Evolutionary conservation across 2,113 vertebrate species (phyloP).

Genomic region (Python bivittatus): DNA sequence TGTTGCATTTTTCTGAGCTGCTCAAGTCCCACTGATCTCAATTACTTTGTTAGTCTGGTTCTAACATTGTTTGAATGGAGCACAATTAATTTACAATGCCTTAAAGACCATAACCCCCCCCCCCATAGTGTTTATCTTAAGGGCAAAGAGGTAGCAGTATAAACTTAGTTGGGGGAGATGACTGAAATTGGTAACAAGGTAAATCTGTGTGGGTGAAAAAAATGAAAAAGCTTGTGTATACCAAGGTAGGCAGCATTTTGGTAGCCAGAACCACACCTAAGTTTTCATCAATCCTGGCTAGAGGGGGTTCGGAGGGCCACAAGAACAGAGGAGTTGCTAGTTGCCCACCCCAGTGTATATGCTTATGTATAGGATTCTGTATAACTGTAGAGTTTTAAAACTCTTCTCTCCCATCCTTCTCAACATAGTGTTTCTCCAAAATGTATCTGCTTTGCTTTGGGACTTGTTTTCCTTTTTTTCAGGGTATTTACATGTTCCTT

Average conservation of each 20-base stretch:
- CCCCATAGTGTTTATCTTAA: not conserved
- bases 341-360: not conserved
- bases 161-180: not conserved
- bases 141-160: not conserved
- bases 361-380: not conserved
- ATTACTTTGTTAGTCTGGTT: not conserved
- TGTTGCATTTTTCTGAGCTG: not conserved
- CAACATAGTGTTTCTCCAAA: not conserved
- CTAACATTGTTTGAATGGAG: not conserved
- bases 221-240: not conserved
- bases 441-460: not conserved
- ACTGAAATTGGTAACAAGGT: not conserved
- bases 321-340: not conserved
- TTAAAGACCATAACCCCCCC: not conserved
- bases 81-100: not conserved
- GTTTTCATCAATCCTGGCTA: not conserved
- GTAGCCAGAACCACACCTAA: not conserved
- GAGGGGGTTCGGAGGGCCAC: not conserved
- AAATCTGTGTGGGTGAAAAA: not conserved
- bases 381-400: not conserved
- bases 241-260: not conserved
- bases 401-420: not conserved
- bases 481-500: not conserved
- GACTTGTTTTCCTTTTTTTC: not conserved
- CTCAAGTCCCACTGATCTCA: not conserved